Conservation (phyloP, 53 echinoderm and acorn worm genomes). For the Paracentrotus lividus region DNA sequence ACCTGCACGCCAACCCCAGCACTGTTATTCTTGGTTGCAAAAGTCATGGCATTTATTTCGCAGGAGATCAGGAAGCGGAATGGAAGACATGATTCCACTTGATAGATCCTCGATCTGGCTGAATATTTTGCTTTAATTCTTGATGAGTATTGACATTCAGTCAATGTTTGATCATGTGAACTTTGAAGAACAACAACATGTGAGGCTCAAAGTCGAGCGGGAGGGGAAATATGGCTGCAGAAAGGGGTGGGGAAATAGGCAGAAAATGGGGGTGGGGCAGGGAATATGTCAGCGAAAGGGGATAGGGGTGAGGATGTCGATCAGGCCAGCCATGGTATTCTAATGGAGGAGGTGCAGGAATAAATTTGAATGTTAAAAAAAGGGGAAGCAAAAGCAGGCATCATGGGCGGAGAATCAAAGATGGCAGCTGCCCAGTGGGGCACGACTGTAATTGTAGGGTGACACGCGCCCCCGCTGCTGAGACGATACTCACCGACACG, state of each 20-base stretch:
- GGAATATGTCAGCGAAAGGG: too few species aligned
- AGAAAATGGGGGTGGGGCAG: too few species aligned
- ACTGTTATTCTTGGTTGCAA: constrained; percentile 38
- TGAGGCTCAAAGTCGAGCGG: not conserved
- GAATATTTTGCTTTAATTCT: constrained; percentile 58
- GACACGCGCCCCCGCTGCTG: constrained; percentile 42
- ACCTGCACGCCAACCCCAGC: constrained; percentile 1
- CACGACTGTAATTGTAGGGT: constrained; percentile 48
- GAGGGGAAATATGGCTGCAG: not conserved
- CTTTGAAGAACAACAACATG: not conserved
- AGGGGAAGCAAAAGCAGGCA: constrained; percentile 16
- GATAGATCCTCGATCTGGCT: constrained; percentile 43
- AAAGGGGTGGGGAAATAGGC: not conserved
- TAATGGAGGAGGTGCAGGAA: not conserved
- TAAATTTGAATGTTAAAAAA: not conserved
- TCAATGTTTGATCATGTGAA: constrained; percentile 59
- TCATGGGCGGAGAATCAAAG: constrained; percentile 43
- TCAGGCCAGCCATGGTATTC: not conserved
- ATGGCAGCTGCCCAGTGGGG: constrained; percentile 60
- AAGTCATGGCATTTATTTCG: constrained; percentile 65
- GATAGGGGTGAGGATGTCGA: not conserved
- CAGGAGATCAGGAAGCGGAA: constrained; percentile 52
- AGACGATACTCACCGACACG: constrained; percentile 31
- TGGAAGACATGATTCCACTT: constrained; percentile 56
- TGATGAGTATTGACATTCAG: constrained; percentile 59